Evolutionary conservation across 2,113 vertebrate genomes (phyloP), one percentile per base, ranked within the genome.

Genomic region (Trinectes maculatus): DNA sequence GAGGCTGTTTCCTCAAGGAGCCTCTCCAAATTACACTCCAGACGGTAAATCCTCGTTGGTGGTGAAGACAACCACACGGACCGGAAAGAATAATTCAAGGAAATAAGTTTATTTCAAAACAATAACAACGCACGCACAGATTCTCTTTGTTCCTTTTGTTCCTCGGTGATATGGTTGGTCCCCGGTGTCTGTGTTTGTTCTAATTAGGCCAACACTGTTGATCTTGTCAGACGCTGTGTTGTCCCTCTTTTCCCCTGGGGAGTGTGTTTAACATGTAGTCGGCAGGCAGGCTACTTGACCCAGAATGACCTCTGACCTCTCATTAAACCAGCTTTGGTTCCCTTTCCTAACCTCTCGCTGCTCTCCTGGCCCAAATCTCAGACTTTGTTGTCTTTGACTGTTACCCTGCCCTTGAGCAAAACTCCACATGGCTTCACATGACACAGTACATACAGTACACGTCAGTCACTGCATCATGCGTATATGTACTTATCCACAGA

Each of bases 1-100:
- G 83, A 91, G 74, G 84, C 70, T 57, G 77, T 88, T 88, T 88
- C 78, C 83, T 87, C 74, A 70, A 86, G 80, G 82, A 87, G 81
- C 72, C 59, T 85, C 69, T 89, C 79, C 70, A 88, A 88, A 89
- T 90, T 89, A 84, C 84, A 83, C 84, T 81, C 79, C 75, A 88
- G 79, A 88, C 68, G 37, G 71, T 89, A 89, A 87, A 90, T 84
- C 87, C 82, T 80, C 62, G 73, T 83, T 85, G 81, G 84, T 76
- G 72, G 71, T 71, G 61, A 74, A 61, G 29, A 71, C 26, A 33
- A 34, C 36, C 56, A 48, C 51, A 58, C 74, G 80, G 75, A 83
- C 73, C 81, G 63, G 56, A 56, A 61, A 77, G 29, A 83, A 88
- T 81, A 57, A 80, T 85, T 83, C 57, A 71, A 70, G 71, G 49